Base-by-base conservation (phyloP, 2,797 vertebrate species). In the Prunella strophiata region DNA sequence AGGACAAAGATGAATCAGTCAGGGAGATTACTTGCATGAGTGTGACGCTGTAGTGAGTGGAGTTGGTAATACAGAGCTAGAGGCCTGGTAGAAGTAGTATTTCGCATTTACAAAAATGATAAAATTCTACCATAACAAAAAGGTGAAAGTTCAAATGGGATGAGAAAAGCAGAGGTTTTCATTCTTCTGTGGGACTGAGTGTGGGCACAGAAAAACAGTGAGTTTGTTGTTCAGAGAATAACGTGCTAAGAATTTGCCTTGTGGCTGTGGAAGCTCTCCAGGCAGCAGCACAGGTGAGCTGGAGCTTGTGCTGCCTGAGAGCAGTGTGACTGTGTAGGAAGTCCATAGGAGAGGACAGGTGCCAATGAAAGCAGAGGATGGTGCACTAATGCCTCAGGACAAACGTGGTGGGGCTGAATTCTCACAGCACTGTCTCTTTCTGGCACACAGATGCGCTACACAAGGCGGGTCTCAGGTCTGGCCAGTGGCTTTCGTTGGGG, bases 401-500 rank as follows among this genome's bases (percentile, higher is more conserved):
- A 88, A 36, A 73, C 0, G 0, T 6, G 1, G 3, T 0, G 0
- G 73, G 20, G 32, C 18, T 47, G 85, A 43, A 36, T 62, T 71
- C 67, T 96, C 57, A 95, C 75, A 25, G 42, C 51, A 12, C 55
- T 61, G 30, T 89, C 92, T 96, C 58, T 45, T 77, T 96, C 84
- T 59, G 95, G 58, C 78, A 86, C 96, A 63, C 94, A 99, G 98
- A 99, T 99, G 98, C 98, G 99, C 59, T 98, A 98, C 86, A 99
- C 99, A 5, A 98, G 96, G 91, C 98, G 97, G 81, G 98, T 98
- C 78, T 99, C 99, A n/a, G 0, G 99, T 99, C 77, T 99, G 98
- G 99, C 99, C 99, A 0, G 99, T 99, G 91, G 98, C 99, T 40
- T 99, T 99, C 3, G 98, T 98, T 13, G 98, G 98, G 4, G 98